Base-by-base conservation (phyloP, 1,140 invertebrate species). In the silkworm (Bombyx mori) region DNA sequence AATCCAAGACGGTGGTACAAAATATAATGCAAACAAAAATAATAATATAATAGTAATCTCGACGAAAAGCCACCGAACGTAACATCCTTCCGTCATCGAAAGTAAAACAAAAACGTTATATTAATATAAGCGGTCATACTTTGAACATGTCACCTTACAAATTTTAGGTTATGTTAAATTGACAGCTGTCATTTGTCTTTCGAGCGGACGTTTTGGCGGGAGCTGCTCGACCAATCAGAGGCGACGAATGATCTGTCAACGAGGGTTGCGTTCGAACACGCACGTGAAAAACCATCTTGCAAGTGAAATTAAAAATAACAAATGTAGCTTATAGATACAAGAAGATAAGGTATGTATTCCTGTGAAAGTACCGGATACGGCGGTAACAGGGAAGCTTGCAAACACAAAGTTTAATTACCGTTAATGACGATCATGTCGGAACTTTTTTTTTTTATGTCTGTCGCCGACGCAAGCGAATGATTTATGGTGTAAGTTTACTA, bases 391-490 rank as follows among this genome's bases (percentile, higher is more conserved):
- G 53, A 68, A 55, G 26, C 48, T 60, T 60, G 63, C 60, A 60
- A 60, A 44, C 59, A 35, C 26, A 35, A 65, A 63, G 63, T 79
- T 75, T 79, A 79, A 79, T 77, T 71, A 77, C 63, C 46, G 60
- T 65, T 77, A 77, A 79, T 77, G 76, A 73, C 67, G 70, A 68
- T 73, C 66, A 72, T 66, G 73, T 71, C 61, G 62, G 54, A 43
- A 66, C 69, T 66, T 68, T 56, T 48, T 68, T 68, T 62, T 58
- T 57, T 60, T 49, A 51, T 56, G 61, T 59, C 54, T 69, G 65
- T 76, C 64, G 66, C 66, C 66, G 66, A 52, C 26, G 26, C 26
- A 35, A 35, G 4, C 26, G 0, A 35, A 35, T 35, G 26, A 35
- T 35, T 35, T 35, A 35, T 35, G 26, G 26, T 35, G 26, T 35